Evolutionary conservation across 2,113 vertebrate species (phyloP).

Genomic region (Haliaeetus leucogaster): DNA sequence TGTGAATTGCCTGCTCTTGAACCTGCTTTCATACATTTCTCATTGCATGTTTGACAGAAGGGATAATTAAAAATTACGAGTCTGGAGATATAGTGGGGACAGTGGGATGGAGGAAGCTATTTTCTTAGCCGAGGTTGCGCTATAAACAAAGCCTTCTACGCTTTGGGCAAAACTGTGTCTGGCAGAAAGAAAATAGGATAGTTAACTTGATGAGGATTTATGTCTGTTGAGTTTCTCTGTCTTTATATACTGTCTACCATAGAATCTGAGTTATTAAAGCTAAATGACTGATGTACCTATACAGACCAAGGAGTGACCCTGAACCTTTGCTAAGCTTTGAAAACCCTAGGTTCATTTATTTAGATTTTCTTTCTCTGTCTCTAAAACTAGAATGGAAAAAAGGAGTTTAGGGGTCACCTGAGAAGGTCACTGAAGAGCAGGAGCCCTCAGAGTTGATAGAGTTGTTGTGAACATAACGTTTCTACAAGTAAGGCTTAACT

Average conservation of each 20-base stretch:
- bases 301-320: not conserved
- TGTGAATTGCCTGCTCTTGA: not conserved
- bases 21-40: not conserved
- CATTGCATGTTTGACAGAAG: not conserved
- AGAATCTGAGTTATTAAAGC: not conserved
- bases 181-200: not conserved
- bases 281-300: not conserved
- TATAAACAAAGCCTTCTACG: not conserved
- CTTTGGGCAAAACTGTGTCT: not conserved
- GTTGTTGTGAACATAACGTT: not conserved
- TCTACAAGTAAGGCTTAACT: not conserved
- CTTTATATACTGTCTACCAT: not conserved
- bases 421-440: not conserved
- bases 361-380: not conserved
- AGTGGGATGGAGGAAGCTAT: not conserved
- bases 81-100: not conserved
- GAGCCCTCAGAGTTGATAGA: not conserved
- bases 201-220: slow-evolving; percentile 22
- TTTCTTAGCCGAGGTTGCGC: not conserved
- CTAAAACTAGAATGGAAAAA: not conserved
- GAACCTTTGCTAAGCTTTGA: not conserved
- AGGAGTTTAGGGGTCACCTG: not conserved
- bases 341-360: slow-evolving; percentile 23
- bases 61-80: not conserved
- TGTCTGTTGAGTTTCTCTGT: not conserved